Conservation (phyloP, 2,888 invertebrate species). For the Hermaeophaga mercurialis region DNA sequence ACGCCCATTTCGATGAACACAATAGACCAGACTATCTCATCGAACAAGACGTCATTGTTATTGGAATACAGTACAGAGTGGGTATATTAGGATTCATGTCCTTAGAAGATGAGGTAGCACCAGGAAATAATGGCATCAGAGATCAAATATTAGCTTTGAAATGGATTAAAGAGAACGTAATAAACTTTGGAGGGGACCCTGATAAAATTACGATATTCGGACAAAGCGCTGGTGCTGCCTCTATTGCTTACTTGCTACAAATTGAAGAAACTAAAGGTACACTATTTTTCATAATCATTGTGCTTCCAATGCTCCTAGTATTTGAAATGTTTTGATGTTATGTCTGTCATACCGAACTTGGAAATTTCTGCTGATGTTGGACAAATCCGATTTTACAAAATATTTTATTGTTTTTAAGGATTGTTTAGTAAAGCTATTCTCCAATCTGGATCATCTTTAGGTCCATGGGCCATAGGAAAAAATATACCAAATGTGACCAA, state of each 20-base stretch:
- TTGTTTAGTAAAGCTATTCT: slow-evolving; percentile 47
- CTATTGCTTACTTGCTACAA: slow-evolving; percentile 29
- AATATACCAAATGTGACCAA: not conserved
- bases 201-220: slow-evolving; percentile 70
- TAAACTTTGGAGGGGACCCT: slow-evolving; percentile 72
- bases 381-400: no score
- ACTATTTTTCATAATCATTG: no score
- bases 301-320: no score
- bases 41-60: slow-evolving; percentile 68
- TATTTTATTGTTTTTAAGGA: no score
- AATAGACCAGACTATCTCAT: slow-evolving; percentile 59
- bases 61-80: slow-evolving; percentile 72
- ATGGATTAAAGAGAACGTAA: slow-evolving; percentile 72
- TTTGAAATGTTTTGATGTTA: no score
- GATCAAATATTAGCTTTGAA: slow-evolving; percentile 72
- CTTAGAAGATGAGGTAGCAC: slow-evolving; percentile 69
- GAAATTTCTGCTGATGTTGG: no score
- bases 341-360: no score
- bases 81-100: slow-evolving; percentile 72
- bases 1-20: slow-evolving; percentile 41
- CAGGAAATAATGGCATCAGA: slow-evolving; percentile 75
- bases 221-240: slow-evolving; percentile 72
- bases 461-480: slow-evolving; percentile 44
- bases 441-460: slow-evolving; percentile 47
- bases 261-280: slow-evolving; percentile 20